Conservation (phyloP, 1,140 invertebrate species). For the Sarcophaga bullata region DNA sequence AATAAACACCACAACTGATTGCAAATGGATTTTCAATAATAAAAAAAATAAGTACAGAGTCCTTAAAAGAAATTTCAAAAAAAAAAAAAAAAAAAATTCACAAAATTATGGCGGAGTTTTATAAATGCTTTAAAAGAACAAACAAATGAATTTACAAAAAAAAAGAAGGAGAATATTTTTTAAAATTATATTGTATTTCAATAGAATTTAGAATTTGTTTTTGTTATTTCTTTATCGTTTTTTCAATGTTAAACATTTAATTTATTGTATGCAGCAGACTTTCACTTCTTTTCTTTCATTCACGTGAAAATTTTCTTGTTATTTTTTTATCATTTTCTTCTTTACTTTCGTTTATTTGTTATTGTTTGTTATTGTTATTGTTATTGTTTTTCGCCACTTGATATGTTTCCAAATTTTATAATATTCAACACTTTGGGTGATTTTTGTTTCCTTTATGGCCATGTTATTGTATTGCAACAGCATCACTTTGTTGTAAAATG, state of each 20-base stretch:
- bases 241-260: conserved; percentile 2
- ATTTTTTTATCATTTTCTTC: neutral
- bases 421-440: conserved; percentile 55
- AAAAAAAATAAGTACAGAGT: neutral
- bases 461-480: conserved; percentile 52
- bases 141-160: too few species aligned
- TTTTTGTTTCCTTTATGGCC: conserved; percentile 33
- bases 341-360: too few species aligned
- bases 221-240: neutral
- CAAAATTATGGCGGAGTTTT: neutral
- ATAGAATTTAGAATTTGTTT: neutral
- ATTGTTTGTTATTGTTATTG: neutral
- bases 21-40: neutral
- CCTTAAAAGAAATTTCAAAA: neutral
- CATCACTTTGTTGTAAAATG: conserved; percentile 38
- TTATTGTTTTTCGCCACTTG: conserved; percentile 57
- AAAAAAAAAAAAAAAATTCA: neutral
- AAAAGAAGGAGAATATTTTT: neutral
- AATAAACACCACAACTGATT: neutral
- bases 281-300: neutral
- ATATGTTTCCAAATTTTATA: conserved; percentile 66
- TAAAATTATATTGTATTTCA: neutral
- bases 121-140: neutral
- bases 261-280: neutral
- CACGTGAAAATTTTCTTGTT: conserved; percentile 6